A percentile compares a stretch with the other conserved stretches of the same genome.
Conservation (phyloP, 2,113 vertebrate species). For the Cariama cristata region DNA sequence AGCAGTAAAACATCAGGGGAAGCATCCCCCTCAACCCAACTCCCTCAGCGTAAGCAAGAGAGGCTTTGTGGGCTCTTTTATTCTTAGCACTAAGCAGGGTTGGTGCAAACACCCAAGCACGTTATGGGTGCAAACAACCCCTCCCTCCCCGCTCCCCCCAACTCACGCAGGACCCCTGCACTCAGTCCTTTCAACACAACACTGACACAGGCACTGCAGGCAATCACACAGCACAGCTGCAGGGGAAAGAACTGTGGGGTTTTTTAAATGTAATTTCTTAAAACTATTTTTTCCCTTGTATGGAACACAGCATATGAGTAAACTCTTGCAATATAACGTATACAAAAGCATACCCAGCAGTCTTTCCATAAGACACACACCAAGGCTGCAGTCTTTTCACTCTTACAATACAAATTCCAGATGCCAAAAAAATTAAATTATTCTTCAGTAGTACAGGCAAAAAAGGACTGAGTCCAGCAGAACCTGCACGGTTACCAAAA, state of each 20-base stretch:
- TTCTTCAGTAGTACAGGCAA: background rate
- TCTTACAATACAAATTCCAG: background rate
- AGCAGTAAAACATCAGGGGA: background rate
- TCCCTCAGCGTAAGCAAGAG: background rate
- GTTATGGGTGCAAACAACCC: rapidly evolving
- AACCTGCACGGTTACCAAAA: background rate
- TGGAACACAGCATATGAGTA: background rate
- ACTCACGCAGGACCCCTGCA: rapidly evolving
- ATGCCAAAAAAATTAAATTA: background rate
- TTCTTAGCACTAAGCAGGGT: background rate
- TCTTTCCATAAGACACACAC: background rate
- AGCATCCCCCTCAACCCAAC: background rate
- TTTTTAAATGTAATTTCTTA: background rate
- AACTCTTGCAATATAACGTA: background rate
- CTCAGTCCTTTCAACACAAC: background rate
- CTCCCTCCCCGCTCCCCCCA: background rate
- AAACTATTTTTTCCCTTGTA: background rate
- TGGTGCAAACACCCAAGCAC: too few relatives aligned
- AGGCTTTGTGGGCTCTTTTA: background rate
- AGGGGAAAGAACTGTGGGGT: background rate
- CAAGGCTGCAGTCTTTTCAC: background rate
- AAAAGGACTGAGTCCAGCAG: background rate
- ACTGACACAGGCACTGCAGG: background rate
- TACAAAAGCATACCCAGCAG: background rate
- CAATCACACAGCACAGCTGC: background rate